Conservation (phyloP, 2,797 vertebrate genomes). For the Gouania willdenowi region DNA sequence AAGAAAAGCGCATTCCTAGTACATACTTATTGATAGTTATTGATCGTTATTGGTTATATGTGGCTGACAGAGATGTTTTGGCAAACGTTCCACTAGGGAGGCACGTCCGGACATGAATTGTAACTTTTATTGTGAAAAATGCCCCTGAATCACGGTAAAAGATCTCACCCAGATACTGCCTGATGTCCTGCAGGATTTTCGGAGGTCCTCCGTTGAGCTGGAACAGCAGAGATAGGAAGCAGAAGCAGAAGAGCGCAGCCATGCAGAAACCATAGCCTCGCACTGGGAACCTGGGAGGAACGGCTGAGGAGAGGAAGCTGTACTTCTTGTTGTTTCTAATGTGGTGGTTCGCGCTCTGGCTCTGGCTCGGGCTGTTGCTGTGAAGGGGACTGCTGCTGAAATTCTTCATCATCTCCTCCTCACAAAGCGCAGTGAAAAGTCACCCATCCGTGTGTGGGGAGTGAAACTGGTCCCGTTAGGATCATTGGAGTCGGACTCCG, state of each 20-base stretch:
- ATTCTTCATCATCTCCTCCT: slow-evolving; percentile 90
- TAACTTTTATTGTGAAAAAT: slow-evolving; percentile 4
- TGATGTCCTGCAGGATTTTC: slow-evolving; percentile 88
- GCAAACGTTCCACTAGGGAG: too few species aligned
- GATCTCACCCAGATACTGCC: slow-evolving; percentile 91
- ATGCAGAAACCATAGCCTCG: slow-evolving; percentile 92
- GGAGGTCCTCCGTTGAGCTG: slow-evolving; percentile 94
- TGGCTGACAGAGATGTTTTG: too few species aligned
- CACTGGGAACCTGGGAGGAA: slow-evolving; percentile 81
- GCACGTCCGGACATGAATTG: background rate
- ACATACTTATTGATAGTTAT: too few species aligned
- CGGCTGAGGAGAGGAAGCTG: slow-evolving; percentile 69
- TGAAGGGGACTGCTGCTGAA: slow-evolving; percentile 74
- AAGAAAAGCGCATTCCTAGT: background rate
- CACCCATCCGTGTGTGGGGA: slow-evolving; percentile 82
- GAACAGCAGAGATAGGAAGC: slow-evolving; percentile 88
- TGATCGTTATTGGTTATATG: too few species aligned
- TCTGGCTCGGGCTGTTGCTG: slow-evolving; percentile 70
- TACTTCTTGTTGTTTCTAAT: slow-evolving; percentile 72
- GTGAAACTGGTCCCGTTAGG: slow-evolving; percentile 62
- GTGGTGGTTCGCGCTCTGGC: slow-evolving; percentile 70
- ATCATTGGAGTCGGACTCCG: slow-evolving; percentile 49
- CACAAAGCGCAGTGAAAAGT: slow-evolving; percentile 79
- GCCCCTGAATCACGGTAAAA: slow-evolving; percentile 6
- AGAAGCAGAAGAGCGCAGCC: slow-evolving; percentile 90